Evolutionary conservation across 2,888 invertebrate species (phyloP).

Genomic region (Strigamia transsilvanica): DNA sequence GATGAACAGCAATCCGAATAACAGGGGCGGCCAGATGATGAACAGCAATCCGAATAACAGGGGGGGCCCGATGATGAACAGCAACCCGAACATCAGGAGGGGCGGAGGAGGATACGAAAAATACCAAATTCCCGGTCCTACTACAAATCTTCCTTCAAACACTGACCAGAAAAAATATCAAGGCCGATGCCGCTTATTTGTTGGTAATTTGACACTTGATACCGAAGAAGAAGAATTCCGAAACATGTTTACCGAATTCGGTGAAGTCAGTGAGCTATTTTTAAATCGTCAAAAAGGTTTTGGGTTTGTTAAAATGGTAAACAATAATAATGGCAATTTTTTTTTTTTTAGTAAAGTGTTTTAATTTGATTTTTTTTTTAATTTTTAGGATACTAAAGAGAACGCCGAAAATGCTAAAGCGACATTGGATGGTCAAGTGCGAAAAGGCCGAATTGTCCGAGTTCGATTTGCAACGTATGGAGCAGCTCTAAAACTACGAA

Average conservation of each 20-base stretch:
- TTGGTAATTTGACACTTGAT: conserved; percentile 91
- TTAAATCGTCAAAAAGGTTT: conserved; percentile 95
- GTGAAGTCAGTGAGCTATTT: conserved; percentile 91
- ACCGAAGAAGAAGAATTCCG: conserved; percentile 88
- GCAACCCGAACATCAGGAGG: conserved; percentile 59
- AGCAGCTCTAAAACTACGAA: conserved; percentile 89
- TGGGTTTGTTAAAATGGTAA: conserved; percentile 91
- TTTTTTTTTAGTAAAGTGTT: neutral
- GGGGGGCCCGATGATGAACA: conserved; percentile 55
- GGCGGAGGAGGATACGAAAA: conserved; percentile 51
- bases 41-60: conserved; percentile 58
- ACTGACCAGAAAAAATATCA: conserved; percentile 81
- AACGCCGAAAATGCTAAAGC: conserved; percentile 95
- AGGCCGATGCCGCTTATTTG: conserved; percentile 91
- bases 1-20: conserved; percentile 22
- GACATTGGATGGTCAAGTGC: conserved; percentile 86
- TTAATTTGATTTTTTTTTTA: neutral
- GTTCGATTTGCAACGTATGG: conserved; percentile 96
- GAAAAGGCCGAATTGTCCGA: conserved; percentile 85
- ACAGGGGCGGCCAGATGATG: conserved; percentile 58
- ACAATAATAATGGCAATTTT: conserved; percentile 56
- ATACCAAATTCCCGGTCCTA: conserved; percentile 72
- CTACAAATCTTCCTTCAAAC: conserved; percentile 78
- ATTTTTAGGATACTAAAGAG: conserved; percentile 80
- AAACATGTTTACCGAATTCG: conserved; percentile 84